Conservation (phyloP, 1,140 invertebrate genomes). For the Tenebrio molitor region DNA sequence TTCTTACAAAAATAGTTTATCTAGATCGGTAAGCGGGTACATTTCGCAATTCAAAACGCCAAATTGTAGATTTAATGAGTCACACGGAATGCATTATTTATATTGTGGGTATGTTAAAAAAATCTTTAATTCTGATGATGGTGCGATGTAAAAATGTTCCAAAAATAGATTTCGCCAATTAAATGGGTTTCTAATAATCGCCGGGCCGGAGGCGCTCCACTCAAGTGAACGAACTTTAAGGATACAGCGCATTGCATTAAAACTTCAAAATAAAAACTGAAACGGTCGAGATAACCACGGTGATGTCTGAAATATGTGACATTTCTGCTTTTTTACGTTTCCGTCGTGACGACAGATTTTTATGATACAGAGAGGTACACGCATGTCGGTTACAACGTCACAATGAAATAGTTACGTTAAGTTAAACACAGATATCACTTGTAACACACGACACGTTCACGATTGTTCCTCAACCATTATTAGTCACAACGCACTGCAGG, state of each 20-base stretch:
- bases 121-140: conserved; percentile 9
- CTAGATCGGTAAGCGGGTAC: no score
- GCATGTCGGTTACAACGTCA: conserved; percentile 26
- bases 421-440: conserved; percentile 27
- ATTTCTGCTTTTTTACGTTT: conserved; percentile 33
- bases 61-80: conserved; percentile 7
- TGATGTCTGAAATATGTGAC: conserved; percentile 37
- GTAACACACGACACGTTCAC: conserved; percentile 27
- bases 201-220: conserved; percentile 5
- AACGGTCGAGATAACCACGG: conserved; percentile 9
- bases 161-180: conserved; percentile 35
- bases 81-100: conserved; percentile 14
- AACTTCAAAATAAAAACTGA: conserved; percentile 19
- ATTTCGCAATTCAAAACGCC: no score
- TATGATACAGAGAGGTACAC: conserved; percentile 24
- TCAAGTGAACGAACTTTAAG: conserved; percentile 36
- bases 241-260: conserved; percentile 24
- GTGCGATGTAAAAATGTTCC: conserved; percentile 24
- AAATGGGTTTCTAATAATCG: conserved; percentile 25
- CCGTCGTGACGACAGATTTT: conserved; percentile 34
- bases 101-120: not conserved
- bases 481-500: conserved; percentile 20
- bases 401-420: conserved; percentile 23
- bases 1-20: no score
- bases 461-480: conserved; percentile 9